These are phyloP conservation scores for Cavia porcellus DNA, from an alignment of 2,113 vertebrate species.

Conservation along the genomic window DNA sequence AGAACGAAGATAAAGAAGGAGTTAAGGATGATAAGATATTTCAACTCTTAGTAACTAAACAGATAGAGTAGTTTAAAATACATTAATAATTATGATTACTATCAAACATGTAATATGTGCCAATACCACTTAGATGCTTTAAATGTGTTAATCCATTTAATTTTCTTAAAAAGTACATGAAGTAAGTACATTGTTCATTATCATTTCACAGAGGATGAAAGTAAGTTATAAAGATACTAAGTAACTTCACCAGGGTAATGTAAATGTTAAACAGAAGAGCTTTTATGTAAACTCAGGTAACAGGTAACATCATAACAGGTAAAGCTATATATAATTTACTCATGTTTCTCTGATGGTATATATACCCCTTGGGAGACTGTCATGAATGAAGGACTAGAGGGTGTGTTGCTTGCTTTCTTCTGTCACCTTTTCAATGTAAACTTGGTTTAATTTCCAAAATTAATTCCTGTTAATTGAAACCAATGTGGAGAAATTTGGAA, in stretches of 20 bases:
- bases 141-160: background rate
- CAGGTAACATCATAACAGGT: too few species aligned
- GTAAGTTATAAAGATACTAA: background rate
- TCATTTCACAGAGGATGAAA: conserved; percentile 25
- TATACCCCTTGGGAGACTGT: background rate
- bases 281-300: background rate
- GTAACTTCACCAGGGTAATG: background rate
- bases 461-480: background rate
- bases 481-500: background rate
- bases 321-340: too few species aligned
- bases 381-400: background rate
- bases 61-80: background rate
- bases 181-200: background rate
- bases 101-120: background rate
- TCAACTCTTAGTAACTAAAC: background rate
- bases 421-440: conserved; percentile 11
- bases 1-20: background rate
- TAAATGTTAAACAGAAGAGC: background rate
- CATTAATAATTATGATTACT: conserved; percentile 12
- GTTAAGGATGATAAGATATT: background rate
- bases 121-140: background rate
- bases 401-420: background rate
- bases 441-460: conserved; percentile 28
- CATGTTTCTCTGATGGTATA: background rate
- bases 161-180: background rate